phyloP scores from a whole-genome alignment of 2,113 vertebrate genomes.

The Elephantulus edwardii region DNA sequence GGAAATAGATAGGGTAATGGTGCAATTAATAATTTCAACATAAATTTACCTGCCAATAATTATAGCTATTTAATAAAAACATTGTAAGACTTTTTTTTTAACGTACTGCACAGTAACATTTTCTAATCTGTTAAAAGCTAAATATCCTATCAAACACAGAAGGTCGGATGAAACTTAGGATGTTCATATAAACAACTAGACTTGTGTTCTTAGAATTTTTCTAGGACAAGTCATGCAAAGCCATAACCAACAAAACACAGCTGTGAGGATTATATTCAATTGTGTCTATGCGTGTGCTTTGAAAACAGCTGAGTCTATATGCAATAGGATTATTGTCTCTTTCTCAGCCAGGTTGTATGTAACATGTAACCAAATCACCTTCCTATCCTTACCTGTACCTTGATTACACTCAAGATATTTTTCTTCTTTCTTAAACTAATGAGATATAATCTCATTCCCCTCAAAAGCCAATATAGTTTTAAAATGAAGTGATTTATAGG shows the following conservation, averaged over 20 bases:
- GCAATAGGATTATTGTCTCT: neutral
- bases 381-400: slow-evolving; percentile 27
- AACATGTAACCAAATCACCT: neutral
- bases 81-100: slow-evolving; percentile 11
- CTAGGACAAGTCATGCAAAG: slow-evolving; percentile 39
- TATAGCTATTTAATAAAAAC: slow-evolving; percentile 50
- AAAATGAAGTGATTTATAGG: slow-evolving; percentile 67
- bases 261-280: slow-evolving; percentile 26
- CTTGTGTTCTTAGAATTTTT: neutral
- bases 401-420: slow-evolving; percentile 18
- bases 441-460: slow-evolving; percentile 54
- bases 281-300: neutral
- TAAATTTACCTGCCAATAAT: slow-evolving; percentile 39
- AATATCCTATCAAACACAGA: slow-evolving; percentile 6
- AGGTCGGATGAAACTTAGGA: neutral
- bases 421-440: slow-evolving; percentile 60
- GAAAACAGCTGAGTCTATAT: neutral
- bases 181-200: slow-evolving; percentile 27
- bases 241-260: neutral
- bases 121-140: slow-evolving; percentile 41
- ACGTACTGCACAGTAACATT: neutral
- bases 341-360: slow-evolving; percentile 5
- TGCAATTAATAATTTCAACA: slow-evolving; percentile 31
- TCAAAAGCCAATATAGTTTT: slow-evolving; percentile 62
- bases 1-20: slow-evolving; percentile 19